Conservation (phyloP, 2,113 vertebrate species). For the Casuarius casuarius region DNA sequence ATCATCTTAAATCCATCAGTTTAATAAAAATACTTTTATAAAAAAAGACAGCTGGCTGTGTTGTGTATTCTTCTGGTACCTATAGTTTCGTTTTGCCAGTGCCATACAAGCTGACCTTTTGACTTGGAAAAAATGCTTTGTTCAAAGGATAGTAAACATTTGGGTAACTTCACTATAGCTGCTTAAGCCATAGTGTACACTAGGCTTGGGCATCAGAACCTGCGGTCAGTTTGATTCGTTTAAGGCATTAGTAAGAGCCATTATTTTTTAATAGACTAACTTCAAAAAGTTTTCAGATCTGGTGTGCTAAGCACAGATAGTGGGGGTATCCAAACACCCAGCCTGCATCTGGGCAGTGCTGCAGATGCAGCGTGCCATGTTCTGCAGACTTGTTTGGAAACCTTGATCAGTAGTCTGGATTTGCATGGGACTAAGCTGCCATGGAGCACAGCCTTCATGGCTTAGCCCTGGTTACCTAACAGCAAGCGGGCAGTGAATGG, state of each 20-base stretch:
- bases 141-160: neutral
- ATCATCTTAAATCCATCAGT: constrained; percentile 82
- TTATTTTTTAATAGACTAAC: neutral
- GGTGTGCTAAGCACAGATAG: fast-evolving
- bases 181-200: neutral
- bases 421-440: neutral
- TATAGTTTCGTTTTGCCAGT: neutral
- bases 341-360: fast-evolving
- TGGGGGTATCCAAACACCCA: neutral
- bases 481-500: fast-evolving
- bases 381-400: fast-evolving
- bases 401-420: too few relatives aligned
- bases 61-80: neutral
- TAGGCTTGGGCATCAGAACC: neutral
- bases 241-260: neutral
- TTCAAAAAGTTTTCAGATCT: neutral
- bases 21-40: constrained; percentile 86
- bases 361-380: fast-evolving
- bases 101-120: neutral
- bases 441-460: neutral
- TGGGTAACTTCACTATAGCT: neutral
- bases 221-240: fast-evolving
- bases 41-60: constrained; percentile 36
- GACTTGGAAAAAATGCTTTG: neutral
- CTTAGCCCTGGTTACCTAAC: neutral